Evolutionary conservation across 2,888 invertebrate genomes (phyloP), one percentile per base, ranked within the genome.

Genomic region (Rhamphomyia laevipes): DNA sequence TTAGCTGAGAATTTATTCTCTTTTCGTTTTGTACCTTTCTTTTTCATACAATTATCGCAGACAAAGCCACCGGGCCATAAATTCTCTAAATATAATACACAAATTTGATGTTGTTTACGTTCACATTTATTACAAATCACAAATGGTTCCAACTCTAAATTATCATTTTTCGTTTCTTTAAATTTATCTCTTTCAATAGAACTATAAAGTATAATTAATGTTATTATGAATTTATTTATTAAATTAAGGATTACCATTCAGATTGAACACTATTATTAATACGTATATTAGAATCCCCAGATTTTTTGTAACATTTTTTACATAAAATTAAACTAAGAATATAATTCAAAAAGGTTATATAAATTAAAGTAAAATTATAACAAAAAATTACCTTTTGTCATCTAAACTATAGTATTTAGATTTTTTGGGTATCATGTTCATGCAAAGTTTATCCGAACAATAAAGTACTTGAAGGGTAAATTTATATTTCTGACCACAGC

Each of bases 401-500:
- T 92, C n/a, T n/a, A n/a, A 97, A 70, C 91, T 92, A 75, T 87
- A 97, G 75, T 99, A 99, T 71, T 93, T 93, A 50, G 96, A 94
- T 73, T 99, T 99, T 58, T 97, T 77, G 12, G 96, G 92, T 68
- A 99, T 99, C 46, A 97, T 96, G 23, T 27, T 96, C 46, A 94
- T 93, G 70, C 95, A 96, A 50, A 97, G 77, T 70, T 96, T 96
- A 52, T 99, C 99, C 68, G 90, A 99, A 71, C 99, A 99, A 73
- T 97, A 99, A 33, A 99, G 76, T 58, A 97, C 95, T 74, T 99
- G 96, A 30, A 99, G 99, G 72, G 96, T 96, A 73, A 96, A 99
- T 0, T 96, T 94, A 72, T 94, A 94, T 70, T 97, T 96, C 56
- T 93, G 80, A n/a, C 97, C 97, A 70, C 99, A 99, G 71, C 99